Evolutionary conservation across 1,140 invertebrate genomes (phyloP).

Genomic region (Oreohelix idahoensis): DNA sequence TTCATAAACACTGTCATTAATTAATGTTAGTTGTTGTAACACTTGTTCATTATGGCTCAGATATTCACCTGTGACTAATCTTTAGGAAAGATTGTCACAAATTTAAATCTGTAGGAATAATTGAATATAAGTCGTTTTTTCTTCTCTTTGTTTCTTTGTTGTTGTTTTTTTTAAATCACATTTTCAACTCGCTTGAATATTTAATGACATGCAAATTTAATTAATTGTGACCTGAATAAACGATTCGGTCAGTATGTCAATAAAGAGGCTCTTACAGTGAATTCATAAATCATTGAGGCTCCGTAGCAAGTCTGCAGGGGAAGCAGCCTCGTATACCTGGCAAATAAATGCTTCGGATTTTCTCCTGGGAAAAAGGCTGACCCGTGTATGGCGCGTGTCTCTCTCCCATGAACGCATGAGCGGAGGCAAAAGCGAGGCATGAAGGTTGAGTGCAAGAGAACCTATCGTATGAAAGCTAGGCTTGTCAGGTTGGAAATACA

Average conservation of each 20-base stretch:
- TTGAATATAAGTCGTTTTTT: neutral
- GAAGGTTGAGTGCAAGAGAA: neutral
- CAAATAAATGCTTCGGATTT: neutral
- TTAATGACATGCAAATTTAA: too few species aligned
- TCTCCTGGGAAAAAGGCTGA: neutral
- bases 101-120: too few species aligned
- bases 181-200: neutral
- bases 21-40: too few species aligned
- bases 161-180: neutral
- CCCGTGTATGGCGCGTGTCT: conserved; percentile 5
- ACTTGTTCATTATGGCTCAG: too few species aligned
- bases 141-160: neutral
- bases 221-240: too few species aligned
- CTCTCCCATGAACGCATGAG: conserved; percentile 6
- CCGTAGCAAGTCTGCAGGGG: neutral
- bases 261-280: too few species aligned
- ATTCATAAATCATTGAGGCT: neutral
- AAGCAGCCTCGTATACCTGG: neutral
- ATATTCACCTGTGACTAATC: too few species aligned
- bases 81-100: too few species aligned
- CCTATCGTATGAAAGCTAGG: neutral
- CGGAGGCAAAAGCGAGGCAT: conserved; percentile 3
- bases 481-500: neutral
- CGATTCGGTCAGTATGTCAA: too few species aligned
- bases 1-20: too few species aligned